These are phyloP conservation scores for Drosophila nigricruria DNA, from an alignment of 2,888 invertebrate genomes.

Conservation along the genomic window DNA sequence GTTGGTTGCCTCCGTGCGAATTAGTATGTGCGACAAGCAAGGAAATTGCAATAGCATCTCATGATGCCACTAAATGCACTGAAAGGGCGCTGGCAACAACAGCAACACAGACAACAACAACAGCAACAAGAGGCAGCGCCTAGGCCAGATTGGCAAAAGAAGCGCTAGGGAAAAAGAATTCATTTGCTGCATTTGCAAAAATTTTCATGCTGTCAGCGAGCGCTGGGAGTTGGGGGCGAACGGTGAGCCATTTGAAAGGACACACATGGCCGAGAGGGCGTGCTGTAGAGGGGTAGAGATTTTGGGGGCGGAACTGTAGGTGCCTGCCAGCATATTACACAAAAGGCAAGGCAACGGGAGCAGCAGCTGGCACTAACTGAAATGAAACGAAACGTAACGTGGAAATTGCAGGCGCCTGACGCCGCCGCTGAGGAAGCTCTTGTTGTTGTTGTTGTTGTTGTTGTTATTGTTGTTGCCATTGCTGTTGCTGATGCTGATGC, in stretches of 20 bases:
- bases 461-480: not conserved
- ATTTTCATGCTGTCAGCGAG: constrained; percentile 60
- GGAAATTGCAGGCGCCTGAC: constrained; percentile 68
- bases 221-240: constrained; percentile 6
- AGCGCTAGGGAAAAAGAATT: constrained; percentile 71
- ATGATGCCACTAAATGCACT: constrained; percentile 82
- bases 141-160: constrained; percentile 51
- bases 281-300: not conserved
- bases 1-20: constrained; percentile 74
- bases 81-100: constrained; percentile 56
- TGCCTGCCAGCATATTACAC: constrained; percentile 59
- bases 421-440: constrained; percentile 17
- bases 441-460: constrained; percentile 3
- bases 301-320: constrained; percentile 2
- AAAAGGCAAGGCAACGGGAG: constrained; percentile 66
- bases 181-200: constrained; percentile 82
- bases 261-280: constrained; percentile 41
- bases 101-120: constrained; percentile 29
- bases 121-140: constrained; percentile 18
- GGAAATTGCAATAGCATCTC: constrained; percentile 82
- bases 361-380: constrained; percentile 79
- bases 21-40: constrained; percentile 83
- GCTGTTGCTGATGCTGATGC: constrained; percentile 1
- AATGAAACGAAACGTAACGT: constrained; percentile 81
- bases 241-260: constrained; percentile 51